phyloP scores from a whole-genome alignment of 2,797 vertebrate species.

The Varecia variegata region DNA sequence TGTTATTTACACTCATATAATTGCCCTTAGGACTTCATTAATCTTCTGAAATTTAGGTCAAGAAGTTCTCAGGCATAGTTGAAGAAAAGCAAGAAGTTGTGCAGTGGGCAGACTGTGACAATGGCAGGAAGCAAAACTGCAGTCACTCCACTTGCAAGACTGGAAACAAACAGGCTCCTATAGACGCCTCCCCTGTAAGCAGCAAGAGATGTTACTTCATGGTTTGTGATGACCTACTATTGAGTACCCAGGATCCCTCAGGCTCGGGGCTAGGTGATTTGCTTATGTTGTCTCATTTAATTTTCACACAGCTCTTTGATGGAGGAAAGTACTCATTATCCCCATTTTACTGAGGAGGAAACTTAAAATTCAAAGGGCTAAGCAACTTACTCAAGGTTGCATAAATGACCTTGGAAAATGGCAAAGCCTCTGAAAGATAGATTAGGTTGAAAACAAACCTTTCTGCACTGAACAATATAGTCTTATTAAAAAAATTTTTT shows the following conservation, averaged over 20 bases:
- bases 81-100: slow-evolving; percentile 37
- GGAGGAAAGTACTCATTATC: neutral
- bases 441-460: neutral
- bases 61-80: slow-evolving; percentile 41
- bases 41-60: slow-evolving; percentile 66
- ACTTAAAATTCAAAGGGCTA: slow-evolving; percentile 13
- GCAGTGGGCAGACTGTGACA: neutral
- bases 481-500: neutral
- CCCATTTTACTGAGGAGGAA: neutral
- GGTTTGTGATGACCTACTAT: neutral
- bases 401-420: neutral
- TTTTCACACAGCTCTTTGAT: neutral
- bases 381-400: neutral
- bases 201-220: neutral
- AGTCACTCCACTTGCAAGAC: neutral
- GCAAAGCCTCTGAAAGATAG: neutral
- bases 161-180: neutral
- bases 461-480: neutral
- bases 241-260: too few relatives aligned
- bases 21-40: slow-evolving; percentile 51
- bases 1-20: slow-evolving; percentile 51
- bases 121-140: neutral
- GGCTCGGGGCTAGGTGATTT: neutral
- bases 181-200: neutral
- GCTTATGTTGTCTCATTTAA: neutral